Evolutionary conservation across 2,797 vertebrate species (phyloP), one percentile per base, ranked within the genome.

Genomic region (Leptatherina wallacei): DNA sequence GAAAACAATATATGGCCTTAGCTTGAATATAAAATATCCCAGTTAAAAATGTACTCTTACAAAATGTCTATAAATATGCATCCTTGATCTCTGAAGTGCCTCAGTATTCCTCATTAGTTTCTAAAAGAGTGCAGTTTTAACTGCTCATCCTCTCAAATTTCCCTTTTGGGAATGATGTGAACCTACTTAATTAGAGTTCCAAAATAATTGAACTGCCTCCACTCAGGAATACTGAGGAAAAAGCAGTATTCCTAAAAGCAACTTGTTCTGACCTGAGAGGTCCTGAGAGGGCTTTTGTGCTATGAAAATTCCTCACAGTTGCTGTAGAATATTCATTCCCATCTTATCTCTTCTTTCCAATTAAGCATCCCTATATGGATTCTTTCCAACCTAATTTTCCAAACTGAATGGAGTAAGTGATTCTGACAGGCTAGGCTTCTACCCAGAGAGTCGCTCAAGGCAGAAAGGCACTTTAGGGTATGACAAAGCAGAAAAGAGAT

Each of bases 401-500:
- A 11, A 65, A 60, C 65, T 71, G 73, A 80, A 63, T 80, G 76
- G 70, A 76, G 61, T 73, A 73, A 85, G 70, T 81, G 65, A 69
- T 44, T 72, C 42, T 67, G 77, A 86, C 71, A 81, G 62, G 51
- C 66, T 12, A 11, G 77, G 83, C 75, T 78, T 54, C 69, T 82
- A 51, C 75, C 75, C 74, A 78, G 72, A 77, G 74, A 82, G 59
- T 75, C 69, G 67, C 78, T 88, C 74, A 80, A 8, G 32, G 69
- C 66, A 64, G 67, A 74, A 49, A 80, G 69, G 59, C 72, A 82
- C 79, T 75, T 72, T 81, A 8, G 65, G 56, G 80, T 69, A 78
- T 76, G 77, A 87, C 82, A 86, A 77, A 81, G 75, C 83, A 49
- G 73, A 52, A 79, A 63, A 76, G 61, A 76, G 44, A 75, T 65